Percentiles rank a stretch among this genome's conserved stretches.
These are phyloP conservation scores for Nicator chloris DNA, from an alignment of 2,113 vertebrate genomes.

Conservation along the genomic window DNA sequence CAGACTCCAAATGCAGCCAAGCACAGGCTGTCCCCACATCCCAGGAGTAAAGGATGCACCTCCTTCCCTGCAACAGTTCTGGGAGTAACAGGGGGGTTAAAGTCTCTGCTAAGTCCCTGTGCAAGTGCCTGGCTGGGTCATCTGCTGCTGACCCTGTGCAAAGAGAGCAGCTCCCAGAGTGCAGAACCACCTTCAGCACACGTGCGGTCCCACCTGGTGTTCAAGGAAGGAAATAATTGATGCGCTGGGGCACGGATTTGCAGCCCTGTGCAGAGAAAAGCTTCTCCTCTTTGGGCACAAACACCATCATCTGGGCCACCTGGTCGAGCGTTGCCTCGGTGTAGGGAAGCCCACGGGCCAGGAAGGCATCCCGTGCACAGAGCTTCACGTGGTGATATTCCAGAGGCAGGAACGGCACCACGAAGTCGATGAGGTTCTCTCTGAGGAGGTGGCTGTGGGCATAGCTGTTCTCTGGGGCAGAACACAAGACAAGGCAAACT, in stretches of 20 bases:
- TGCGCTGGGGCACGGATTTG: conserved; percentile 91
- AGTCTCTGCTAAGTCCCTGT: neutral
- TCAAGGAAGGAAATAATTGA: conserved; percentile 89
- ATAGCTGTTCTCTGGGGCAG: conserved; percentile 72
- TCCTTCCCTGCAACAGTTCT: neutral
- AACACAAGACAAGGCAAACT: neutral
- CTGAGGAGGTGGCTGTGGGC: conserved; percentile 81
- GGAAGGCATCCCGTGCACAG: conserved; percentile 83
- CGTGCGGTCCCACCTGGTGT: neutral
- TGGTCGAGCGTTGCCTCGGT: conserved; percentile 80
- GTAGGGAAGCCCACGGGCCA: conserved; percentile 76
- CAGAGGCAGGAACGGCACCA: conserved; percentile 92
- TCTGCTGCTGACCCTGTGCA: neutral
- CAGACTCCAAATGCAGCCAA: neutral
- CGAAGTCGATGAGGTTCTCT: conserved; percentile 85
- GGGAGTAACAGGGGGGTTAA: rapidly evolving
- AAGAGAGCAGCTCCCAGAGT: neutral
- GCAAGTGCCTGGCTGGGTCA: neutral
- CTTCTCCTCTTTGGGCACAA: conserved; percentile 87
- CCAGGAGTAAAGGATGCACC: neutral
- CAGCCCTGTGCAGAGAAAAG: conserved; percentile 95
- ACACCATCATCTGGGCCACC: conserved; percentile 87
- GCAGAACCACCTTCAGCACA: neutral
- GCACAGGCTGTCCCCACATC: neutral
- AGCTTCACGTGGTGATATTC: conserved; percentile 87